Percentiles rank a stretch among this genome's conserved stretches.
phyloP scores from a whole-genome alignment of 92 coral and sea anemone genomes.

The Porites cylindrica region DNA sequence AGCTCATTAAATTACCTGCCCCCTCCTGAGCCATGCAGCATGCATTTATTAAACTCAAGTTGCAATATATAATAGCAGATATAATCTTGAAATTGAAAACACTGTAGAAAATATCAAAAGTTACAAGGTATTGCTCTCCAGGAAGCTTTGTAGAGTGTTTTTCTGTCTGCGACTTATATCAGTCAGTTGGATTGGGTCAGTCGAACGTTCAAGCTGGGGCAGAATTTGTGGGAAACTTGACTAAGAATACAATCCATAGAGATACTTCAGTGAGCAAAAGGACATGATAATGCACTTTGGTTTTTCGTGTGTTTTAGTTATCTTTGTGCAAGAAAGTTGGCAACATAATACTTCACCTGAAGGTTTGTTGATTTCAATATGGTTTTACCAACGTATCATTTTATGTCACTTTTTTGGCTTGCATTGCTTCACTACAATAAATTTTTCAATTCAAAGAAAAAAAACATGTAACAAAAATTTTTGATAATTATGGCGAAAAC shows the following conservation, averaged over 20 bases:
- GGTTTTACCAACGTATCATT: background rate
- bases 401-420: background rate
- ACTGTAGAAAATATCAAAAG: conserved; percentile 7
- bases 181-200: background rate
- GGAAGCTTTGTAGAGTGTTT: background rate
- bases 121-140: conserved; percentile 18
- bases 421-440: background rate
- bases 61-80: background rate
- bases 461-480: no score
- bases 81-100: background rate
- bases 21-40: background rate
- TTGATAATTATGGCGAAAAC: background rate
- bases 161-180: background rate
- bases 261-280: background rate
- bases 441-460: no score
- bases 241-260: background rate
- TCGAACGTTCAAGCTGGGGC: no score
- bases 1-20: conserved; percentile 3
- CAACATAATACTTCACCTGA: conserved; percentile 2
- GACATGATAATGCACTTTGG: conserved; percentile 4
- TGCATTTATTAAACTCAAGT: background rate
- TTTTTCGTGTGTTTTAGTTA: background rate
- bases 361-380: conserved; percentile 7
- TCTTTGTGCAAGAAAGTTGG: background rate
- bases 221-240: no score